Percentiles rank a stretch among this genome's conserved stretches.
Conservation (phyloP, 2,888 invertebrate genomes). For the Hesperia comma region DNA sequence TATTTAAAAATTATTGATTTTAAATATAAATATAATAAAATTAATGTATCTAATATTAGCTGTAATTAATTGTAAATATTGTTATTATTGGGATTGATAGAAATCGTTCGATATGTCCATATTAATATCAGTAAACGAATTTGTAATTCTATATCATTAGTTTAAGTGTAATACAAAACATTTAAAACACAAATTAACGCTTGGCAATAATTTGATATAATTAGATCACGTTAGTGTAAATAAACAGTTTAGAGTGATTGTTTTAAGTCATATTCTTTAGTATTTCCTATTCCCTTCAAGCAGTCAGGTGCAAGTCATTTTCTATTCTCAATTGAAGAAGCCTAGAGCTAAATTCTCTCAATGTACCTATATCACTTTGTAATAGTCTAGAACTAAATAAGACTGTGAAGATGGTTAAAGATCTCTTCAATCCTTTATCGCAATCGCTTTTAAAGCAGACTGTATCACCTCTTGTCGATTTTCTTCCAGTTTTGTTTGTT, state of each 20-base stretch:
- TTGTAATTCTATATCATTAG: conserved; percentile 81
- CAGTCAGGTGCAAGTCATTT: too few species aligned
- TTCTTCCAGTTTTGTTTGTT: too few species aligned
- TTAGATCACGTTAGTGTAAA: conserved; percentile 52
- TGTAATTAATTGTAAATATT: conserved; percentile 63
- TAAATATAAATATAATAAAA: neutral
- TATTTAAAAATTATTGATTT: conserved; percentile 49
- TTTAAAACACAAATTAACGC: conserved; percentile 68
- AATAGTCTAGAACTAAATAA: too few species aligned
- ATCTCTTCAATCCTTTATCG: neutral
- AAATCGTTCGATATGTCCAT: conserved; percentile 77
- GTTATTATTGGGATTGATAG: conserved; percentile 75
- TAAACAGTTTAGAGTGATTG: conserved; percentile 28
- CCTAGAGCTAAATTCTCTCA: neutral
- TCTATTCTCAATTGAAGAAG: neutral
- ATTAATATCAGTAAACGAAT: conserved; percentile 81
- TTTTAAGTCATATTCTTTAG: neutral
- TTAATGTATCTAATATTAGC: conserved; percentile 48
- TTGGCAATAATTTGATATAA: conserved; percentile 76
- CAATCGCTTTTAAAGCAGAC: neutral
- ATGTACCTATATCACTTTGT: too few species aligned
- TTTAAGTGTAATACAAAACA: conserved; percentile 62
- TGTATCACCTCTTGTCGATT: too few species aligned
- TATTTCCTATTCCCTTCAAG: neutral
- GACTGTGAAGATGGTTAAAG: neutral